Percentiles rank a stretch among this genome's conserved stretches.
Conservation (phyloP, 2,888 invertebrate species). For the Spatulosminthurus flaviceps region DNA sequence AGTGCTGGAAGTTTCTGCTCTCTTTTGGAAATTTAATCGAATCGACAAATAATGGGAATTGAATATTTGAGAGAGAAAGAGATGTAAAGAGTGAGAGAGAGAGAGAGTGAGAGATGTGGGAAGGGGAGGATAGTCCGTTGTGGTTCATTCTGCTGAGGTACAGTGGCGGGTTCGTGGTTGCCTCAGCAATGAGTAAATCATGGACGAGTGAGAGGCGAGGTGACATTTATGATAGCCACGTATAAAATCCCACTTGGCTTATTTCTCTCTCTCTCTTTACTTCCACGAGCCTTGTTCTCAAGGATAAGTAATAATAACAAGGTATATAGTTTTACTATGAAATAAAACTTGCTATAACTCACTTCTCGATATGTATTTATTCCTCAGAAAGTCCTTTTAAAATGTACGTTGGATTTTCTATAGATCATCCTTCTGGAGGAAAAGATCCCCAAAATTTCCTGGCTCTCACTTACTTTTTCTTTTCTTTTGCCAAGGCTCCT, state of each 20-base stretch:
- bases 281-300: background rate
- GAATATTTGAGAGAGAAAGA: background rate
- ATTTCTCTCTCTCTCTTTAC: background rate
- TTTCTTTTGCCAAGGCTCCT: too few relatives aligned
- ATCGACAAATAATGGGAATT: conserved; percentile 20
- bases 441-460: background rate
- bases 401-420: background rate
- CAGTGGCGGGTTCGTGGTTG: background rate
- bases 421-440: background rate
- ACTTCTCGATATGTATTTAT: too few relatives aligned
- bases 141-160: too few relatives aligned
- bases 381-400: too few relatives aligned
- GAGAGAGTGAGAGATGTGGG: background rate
- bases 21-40: background rate
- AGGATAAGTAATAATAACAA: too few relatives aligned
- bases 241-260: conserved; percentile 9
- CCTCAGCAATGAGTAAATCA: conserved; percentile 22
- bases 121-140: background rate
- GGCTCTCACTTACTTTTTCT: too few relatives aligned
- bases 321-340: too few relatives aligned
- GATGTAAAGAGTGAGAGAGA: background rate
- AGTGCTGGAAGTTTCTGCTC: background rate
- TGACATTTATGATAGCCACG: conserved; percentile 23
- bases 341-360: too few relatives aligned
- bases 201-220: background rate